Base-by-base conservation (phyloP, 2,113 vertebrate genomes). In the Hymenochirus boettgeri region DNA sequence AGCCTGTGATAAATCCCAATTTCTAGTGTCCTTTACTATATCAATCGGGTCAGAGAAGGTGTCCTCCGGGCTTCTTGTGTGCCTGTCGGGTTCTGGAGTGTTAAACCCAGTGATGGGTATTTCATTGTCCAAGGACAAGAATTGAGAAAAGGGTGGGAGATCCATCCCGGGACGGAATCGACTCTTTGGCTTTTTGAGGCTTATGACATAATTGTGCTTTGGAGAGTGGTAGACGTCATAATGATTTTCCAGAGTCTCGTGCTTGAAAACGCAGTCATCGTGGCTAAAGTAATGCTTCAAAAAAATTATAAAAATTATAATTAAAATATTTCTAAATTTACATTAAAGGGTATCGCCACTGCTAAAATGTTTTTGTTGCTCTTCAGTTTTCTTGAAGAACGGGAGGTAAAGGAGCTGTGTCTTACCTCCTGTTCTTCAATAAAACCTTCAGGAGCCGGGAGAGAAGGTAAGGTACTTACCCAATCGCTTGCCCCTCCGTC, bases 241-340 rank as follows among this genome's bases (percentile, higher is more conserved):
- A 2, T 77, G 90, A 4, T 96, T 99, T 58, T 98, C 94, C 79
- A 98, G 84, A 0, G 90, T 90, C 62, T 75, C 84, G 71, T 97
- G 95, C 57, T 53, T 72, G 77, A 90, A 90, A 15, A 75, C 72
- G 25, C 96, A 97, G 74, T 90, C 90, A 3, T 96, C 92, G 2
- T 82, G 82, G 42, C 71, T 86, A 79, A 94, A 97, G 70, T 79
- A 79, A 6, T 84, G 77, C 96, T 98, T 61, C 57, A 47, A 7
- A 0, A n/a, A n/a, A n/a, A n/a, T n/a, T n/a, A n/a, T n/a, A n/a
- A n/a, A n/a, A n/a, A n/a, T n/a, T n/a, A n/a, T n/a, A n/a, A n/a
- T n/a, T n/a, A n/a, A n/a, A n/a, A n/a, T n/a, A n/a, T n/a, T n/a
- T n/a, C n/a, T n/a, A n/a, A n/a, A n/a, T n/a, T n/a, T n/a, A n/a